Base-by-base conservation (phyloP, 2,888 invertebrate genomes). In the Scelioninae gen. 2 region DNA sequence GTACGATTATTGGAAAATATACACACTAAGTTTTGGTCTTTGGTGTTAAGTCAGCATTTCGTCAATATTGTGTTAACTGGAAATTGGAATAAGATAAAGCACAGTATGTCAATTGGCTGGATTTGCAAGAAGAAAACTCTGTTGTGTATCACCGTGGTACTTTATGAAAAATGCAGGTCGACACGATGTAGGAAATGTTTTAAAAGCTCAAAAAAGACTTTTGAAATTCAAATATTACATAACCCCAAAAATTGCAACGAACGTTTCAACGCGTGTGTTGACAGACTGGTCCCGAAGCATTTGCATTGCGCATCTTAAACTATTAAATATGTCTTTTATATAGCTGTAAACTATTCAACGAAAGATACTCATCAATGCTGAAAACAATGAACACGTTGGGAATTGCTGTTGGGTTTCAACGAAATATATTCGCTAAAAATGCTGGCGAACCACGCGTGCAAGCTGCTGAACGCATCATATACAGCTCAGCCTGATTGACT, bases 101-200 rank as follows among this genome's bases (percentile, higher is more conserved):
- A 10, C 65, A 70, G 11, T 74, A 60, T 28, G 16, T 41, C 1
- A 25, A 28, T n/a, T 74, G 74, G 70, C 7, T 10, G 7, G 41
- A 52, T 50, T 2, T 15, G 10, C 74, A 71, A 18, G 41, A 39
- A 52, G 41, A 45, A n/a, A 18, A 31, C 2, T 74, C 65, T 28
- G 13, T 6, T 3, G 31, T 18, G 37, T 71, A 74, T 48, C 70
- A 74, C 37, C 2, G 16, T 0, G 70, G 65, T 3, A 48, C 35
- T 25, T 25, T 67, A n/a, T 60, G 74, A 35, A 55, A 55, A 55
- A 55, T 55, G 55, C 37, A 53, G 37, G 53, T 53, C 5, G 22
- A 37, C 13, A 33, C 50, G 9, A 50, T 50, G 10, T 16, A 31
- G 16, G 33, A 50, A 16, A 50, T 50, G 50, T 50, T 50, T 16